Conservation (phyloP, 2,888 invertebrate genomes). For the Tenthredo notha region DNA sequence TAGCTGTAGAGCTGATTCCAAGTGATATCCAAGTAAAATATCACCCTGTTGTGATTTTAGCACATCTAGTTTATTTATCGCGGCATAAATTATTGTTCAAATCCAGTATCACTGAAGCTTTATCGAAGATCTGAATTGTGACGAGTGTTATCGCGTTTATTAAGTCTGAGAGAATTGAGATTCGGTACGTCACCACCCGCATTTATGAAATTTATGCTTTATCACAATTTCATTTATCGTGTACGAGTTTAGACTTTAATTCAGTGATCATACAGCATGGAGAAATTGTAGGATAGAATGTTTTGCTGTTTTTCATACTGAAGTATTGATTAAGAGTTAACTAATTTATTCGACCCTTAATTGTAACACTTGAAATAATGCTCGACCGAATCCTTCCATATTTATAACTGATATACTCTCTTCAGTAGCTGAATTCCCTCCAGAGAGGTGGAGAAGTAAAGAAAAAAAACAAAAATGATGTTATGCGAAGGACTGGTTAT, state of each 20-base stretch:
- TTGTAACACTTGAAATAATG: background rate
- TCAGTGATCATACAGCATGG: background rate
- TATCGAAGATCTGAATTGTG: background rate
- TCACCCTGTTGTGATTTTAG: background rate
- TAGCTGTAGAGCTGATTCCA: background rate
- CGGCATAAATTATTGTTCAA: background rate
- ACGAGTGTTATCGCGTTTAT: background rate
- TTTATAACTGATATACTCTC: conserved; percentile 27
- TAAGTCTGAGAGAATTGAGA: background rate
- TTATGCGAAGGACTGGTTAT: conserved; percentile 10
- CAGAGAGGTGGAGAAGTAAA: background rate
- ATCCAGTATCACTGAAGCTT: background rate
- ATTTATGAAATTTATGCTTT: background rate
- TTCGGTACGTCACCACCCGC: background rate
- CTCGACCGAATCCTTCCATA: conserved; percentile 6
- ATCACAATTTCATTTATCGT: background rate
- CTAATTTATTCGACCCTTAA: background rate
- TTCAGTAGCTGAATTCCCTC: background rate
- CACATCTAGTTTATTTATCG: background rate
- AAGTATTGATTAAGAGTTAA: background rate
- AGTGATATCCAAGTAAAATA: conserved; percentile 10
- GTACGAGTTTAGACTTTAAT: background rate
- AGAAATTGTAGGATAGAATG: background rate
- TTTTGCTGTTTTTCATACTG: background rate
- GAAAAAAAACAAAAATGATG: conserved; percentile 22